These are phyloP conservation scores for Pristionchus entomophagus DNA, from an alignment of 2,888 invertebrate genomes.

Conservation along the genomic window DNA sequence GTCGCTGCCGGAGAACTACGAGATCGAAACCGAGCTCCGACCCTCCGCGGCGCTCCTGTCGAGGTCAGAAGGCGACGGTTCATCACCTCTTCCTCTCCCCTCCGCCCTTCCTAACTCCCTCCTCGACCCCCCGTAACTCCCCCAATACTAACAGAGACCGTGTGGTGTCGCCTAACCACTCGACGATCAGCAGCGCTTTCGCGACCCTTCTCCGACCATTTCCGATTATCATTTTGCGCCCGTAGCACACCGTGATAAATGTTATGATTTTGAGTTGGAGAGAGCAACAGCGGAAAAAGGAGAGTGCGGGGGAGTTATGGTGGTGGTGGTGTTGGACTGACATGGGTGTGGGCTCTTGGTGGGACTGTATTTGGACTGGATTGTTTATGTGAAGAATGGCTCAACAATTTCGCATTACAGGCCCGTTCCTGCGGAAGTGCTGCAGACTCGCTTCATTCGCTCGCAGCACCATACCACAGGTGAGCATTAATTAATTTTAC, in stretches of 20 bases:
- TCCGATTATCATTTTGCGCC: too few relatives aligned
- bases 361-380: too few relatives aligned
- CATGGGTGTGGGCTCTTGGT: too few relatives aligned
- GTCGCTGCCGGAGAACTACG: conserved; percentile 45
- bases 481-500: not conserved
- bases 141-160: too few relatives aligned
- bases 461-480: conserved; percentile 40
- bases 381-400: too few relatives aligned
- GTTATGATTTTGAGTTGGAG: not conserved
- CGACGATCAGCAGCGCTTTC: too few relatives aligned
- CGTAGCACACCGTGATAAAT: not conserved
- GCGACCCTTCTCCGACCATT: too few relatives aligned
- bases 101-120: not conserved
- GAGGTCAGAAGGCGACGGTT: conserved; percentile 32
- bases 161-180: too few relatives aligned
- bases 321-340: too few relatives aligned
- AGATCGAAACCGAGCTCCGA: conserved; percentile 61
- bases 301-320: too few relatives aligned
- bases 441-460: conserved; percentile 32
- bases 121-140: not conserved
- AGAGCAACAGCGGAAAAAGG: not conserved
- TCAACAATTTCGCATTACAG: not conserved
- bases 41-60: conserved; percentile 55
- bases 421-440: not conserved
- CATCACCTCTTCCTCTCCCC: not conserved